Percentiles rank a stretch among this genome's conserved stretches.
Conservation (phyloP, 2,888 invertebrate species). For the Flexamia atlantica region DNA sequence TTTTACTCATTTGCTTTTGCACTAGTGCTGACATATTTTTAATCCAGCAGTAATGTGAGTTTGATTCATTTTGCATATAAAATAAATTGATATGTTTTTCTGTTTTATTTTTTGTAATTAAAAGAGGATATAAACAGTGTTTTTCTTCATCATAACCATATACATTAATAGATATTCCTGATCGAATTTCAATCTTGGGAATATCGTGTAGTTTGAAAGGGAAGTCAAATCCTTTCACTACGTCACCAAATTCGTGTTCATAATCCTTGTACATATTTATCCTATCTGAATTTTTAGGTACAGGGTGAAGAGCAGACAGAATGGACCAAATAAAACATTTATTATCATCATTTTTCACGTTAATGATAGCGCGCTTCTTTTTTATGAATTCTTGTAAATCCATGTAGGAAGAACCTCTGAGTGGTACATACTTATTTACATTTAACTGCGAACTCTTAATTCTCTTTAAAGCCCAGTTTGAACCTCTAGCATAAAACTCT, state of each 20-base stretch:
- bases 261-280: neutral
- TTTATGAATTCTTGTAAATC: neutral
- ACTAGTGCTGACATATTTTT: too few species aligned
- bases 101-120: neutral
- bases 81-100: neutral
- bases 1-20: too few species aligned
- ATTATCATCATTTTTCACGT: conserved; percentile 1
- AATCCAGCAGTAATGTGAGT: too few species aligned
- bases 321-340: conserved; percentile 5
- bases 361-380: neutral
- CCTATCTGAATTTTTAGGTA: neutral
- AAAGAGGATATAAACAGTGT: neutral
- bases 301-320: neutral
- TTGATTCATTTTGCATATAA: too few species aligned
- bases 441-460: neutral
- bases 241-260: conserved; percentile 4
- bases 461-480: neutral
- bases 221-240: neutral
- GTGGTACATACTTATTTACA: neutral
- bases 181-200: neutral
- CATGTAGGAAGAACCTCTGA: neutral
- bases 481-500: conserved; percentile 7
- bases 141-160: neutral
- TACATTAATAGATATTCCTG: conserved; percentile 4
- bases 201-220: neutral